Conservation (phyloP, 1,140 invertebrate genomes). For the Parasteatoda tepidariorum region DNA sequence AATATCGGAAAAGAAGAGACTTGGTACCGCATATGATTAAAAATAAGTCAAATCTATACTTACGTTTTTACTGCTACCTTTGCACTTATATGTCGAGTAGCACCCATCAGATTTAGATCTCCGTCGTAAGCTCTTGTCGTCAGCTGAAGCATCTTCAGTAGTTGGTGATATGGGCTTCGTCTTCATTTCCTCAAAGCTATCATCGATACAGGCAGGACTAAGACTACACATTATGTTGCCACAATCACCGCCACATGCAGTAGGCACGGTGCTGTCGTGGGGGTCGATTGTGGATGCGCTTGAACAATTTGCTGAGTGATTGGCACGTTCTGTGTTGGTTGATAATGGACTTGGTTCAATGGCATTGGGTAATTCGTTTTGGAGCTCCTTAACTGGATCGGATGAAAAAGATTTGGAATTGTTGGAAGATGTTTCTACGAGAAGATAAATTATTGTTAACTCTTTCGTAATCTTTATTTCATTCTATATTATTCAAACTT, state of each 20-base stretch:
- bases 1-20: too few relatives aligned
- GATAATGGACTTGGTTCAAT: neutral
- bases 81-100: constrained; percentile 17
- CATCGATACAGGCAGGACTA: constrained; percentile 40
- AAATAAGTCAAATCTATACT: too few relatives aligned
- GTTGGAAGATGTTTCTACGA: constrained; percentile 3
- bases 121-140: constrained; percentile 9
- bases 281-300: neutral
- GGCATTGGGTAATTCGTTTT: neutral
- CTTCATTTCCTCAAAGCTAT: constrained; percentile 1
- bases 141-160: neutral
- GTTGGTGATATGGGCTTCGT: neutral
- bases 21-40: too few relatives aligned
- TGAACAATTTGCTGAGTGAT: neutral
- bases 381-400: constrained; percentile 34
- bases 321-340: neutral
- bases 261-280: neutral
- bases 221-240: constrained; percentile 56
- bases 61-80: constrained; percentile 20
- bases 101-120: constrained; percentile 47
- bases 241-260: constrained; percentile 24
- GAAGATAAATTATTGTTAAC: neutral
- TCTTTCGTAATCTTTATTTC: too few relatives aligned
- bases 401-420: constrained; percentile 16
- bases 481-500: too few relatives aligned